Percentiles rank a stretch among this genome's conserved stretches.
These are phyloP conservation scores for Raillietiella orientalis DNA, from an alignment of 2,888 invertebrate species.

Conservation along the genomic window DNA sequence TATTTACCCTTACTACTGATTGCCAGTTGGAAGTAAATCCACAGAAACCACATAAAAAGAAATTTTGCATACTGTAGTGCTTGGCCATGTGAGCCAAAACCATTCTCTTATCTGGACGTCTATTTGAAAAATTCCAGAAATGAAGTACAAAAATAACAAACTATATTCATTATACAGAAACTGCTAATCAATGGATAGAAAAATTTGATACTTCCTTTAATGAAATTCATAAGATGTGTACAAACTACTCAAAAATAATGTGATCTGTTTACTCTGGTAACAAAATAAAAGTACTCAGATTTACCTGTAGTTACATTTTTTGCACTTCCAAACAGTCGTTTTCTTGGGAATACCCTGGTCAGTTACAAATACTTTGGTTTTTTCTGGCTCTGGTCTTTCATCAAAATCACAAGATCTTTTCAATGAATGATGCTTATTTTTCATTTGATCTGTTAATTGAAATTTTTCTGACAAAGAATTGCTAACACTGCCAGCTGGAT, in stretches of 20 bases:
- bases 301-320: conserved; percentile 58
- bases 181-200: neutral
- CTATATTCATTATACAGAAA: neutral
- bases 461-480: no score
- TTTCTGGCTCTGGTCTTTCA: no score
- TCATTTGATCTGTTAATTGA: no score
- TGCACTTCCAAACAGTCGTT: conserved; percentile 39
- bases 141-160: neutral
- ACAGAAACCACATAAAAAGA: conserved; percentile 11
- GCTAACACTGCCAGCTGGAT: no score
- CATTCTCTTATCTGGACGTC: conserved; percentile 1
- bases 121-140: neutral
- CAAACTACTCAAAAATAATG: no score
- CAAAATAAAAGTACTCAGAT: conserved; percentile 9
- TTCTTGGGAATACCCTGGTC: no score
- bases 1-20: conserved; percentile 10
- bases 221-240: no score
- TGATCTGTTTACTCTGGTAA: no score
- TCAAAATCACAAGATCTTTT: no score
- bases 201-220: no score
- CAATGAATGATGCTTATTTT: no score
- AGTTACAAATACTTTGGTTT: no score
- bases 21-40: conserved; percentile 13
- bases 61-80: conserved; percentile 7
- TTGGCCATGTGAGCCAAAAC: conserved; percentile 8